These are phyloP conservation scores for Volucella bombylans DNA, from an alignment of 2,888 invertebrate genomes.

Conservation along the genomic window DNA sequence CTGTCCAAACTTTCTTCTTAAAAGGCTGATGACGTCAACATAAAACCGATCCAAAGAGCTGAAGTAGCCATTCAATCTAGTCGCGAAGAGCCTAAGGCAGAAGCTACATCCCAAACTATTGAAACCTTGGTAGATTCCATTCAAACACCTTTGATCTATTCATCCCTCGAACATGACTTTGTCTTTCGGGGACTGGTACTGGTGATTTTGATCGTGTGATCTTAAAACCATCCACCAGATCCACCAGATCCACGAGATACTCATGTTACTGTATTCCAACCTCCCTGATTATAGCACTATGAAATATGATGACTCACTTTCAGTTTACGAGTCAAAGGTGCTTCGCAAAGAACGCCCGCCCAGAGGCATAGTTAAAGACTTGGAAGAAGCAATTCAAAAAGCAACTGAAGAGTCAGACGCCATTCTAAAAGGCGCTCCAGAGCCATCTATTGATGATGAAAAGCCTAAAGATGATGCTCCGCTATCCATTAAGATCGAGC, in stretches of 20 bases:
- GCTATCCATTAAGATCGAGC: slow-evolving; percentile 28
- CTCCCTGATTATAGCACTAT: slow-evolving; percentile 32
- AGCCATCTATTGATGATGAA: not conserved
- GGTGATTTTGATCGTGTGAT: slow-evolving; percentile 59
- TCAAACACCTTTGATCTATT: slow-evolving; percentile 63
- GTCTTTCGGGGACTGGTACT: slow-evolving; percentile 63
- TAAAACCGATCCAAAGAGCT: slow-evolving; percentile 15
- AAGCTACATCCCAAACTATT: slow-evolving; percentile 49
- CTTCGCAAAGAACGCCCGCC: not conserved
- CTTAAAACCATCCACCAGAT: slow-evolving; percentile 59
- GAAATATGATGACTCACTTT: slow-evolving; percentile 1
- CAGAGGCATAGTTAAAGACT: slow-evolving; percentile 36
- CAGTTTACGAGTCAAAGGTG: slow-evolving; percentile 14
- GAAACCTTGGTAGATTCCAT: slow-evolving; percentile 47
- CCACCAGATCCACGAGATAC: slow-evolving; percentile 62
- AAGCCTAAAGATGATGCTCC: slow-evolving; percentile 7
- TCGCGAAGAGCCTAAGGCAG: slow-evolving; percentile 15
- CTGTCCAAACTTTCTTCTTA: no score
- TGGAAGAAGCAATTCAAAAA: slow-evolving; percentile 40
- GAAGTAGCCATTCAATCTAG: slow-evolving; percentile 44
- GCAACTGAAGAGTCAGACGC: slow-evolving; percentile 45
- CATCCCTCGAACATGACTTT: slow-evolving; percentile 64
- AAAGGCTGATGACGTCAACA: slow-evolving; percentile 21
- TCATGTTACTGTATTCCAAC: slow-evolving; percentile 60
- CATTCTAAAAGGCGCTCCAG: slow-evolving; percentile 20